phyloP scores from a whole-genome alignment of 2,797 vertebrate genomes.

The Lagorchestes hirsutus region DNA sequence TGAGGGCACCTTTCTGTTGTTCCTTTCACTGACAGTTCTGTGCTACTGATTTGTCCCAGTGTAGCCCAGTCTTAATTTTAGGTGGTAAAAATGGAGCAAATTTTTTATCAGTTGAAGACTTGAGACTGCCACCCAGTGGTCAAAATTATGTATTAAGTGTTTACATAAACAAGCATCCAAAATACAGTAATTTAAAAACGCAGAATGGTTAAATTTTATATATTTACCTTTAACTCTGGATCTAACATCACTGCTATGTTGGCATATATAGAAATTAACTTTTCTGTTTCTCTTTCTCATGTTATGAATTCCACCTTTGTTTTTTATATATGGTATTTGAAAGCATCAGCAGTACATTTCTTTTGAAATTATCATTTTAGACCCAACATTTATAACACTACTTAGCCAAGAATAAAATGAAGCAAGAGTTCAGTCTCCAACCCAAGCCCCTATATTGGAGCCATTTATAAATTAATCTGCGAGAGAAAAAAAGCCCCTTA shows the following conservation, averaged over 20 bases:
- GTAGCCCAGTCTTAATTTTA: not conserved
- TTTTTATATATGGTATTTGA: not conserved
- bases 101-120: constrained; percentile 24
- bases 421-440: not conserved
- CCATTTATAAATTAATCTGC: not conserved
- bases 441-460: not conserved
- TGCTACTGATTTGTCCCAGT: not conserved
- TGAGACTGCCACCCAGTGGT: constrained; percentile 71
- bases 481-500: not conserved
- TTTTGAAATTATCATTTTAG: not conserved
- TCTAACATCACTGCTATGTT: not conserved
- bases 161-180: constrained; percentile 29
- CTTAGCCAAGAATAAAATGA: not conserved
- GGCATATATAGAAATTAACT: not conserved
- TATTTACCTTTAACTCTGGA: not conserved
- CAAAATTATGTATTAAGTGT: constrained; percentile 35
- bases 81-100: not conserved
- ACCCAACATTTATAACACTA: not conserved
- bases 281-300: not conserved
- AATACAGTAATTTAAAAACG: constrained; percentile 47
- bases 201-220: not conserved
- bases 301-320: not conserved
- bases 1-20: not conserved
- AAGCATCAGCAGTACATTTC: not conserved
- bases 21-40: not conserved